Evolutionary conservation across 2,797 vertebrate genomes (phyloP), one percentile per base, ranked within the genome.

Genomic region (Menidia menidia): DNA sequence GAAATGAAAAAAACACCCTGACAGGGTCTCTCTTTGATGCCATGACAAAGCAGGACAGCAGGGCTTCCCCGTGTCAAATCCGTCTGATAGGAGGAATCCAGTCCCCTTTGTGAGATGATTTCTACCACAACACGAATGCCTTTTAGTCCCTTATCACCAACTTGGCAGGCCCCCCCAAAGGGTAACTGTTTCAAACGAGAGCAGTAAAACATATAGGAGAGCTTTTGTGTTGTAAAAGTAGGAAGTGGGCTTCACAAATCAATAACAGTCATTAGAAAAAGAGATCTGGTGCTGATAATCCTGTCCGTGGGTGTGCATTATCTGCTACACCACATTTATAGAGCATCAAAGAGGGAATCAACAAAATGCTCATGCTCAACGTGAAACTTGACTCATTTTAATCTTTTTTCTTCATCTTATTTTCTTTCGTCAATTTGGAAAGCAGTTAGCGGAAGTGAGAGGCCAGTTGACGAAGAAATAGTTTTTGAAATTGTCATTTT

Each of bases 71-170:
- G 67, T 75, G 45, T 75, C 59, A 83, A 76, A 77, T 61, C 62
- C 44, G 12, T 42, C 57, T 9, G 12, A 68, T 45, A 62, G 47
- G 4, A 41, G 62, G 60, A 53, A 44, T 14, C 60, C 59, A 44
- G 60, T 73, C 50, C 43, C 74, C 31, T 82, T 73, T 75, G 73
- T 76, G 25, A 63, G 62, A 54, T 14, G 6, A 2, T 48, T 52
- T 16, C 59, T 59, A 25, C 47, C 73, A 71, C 31, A 43, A 39
- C 39, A 50, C 31, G 4, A 61, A 43, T 42, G 65, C 56, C 73
- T 51, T 75, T 83, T 60, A 75, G 63, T 33, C 70, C 80, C 81
- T 90, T 91, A 90, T 91, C 87, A 75, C 67, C 4, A 60, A 87
- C 59, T 77, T 83, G 68, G 58, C 86, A 91, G 84, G 68, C 77